These are phyloP conservation scores for Leguminivora glycinivorella DNA, from an alignment of 1,140 invertebrate genomes.

Conservation along the genomic window DNA sequence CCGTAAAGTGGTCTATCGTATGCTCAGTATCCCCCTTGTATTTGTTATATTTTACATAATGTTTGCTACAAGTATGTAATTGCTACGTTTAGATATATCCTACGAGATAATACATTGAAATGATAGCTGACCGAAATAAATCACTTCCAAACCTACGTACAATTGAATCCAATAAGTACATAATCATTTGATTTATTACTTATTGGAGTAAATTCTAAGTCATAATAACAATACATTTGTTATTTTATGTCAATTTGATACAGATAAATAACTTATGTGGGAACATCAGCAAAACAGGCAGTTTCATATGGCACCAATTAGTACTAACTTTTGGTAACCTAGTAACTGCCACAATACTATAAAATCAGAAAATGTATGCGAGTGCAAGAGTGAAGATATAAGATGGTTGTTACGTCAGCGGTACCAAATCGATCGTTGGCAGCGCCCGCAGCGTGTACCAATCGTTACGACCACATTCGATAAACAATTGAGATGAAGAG, in stretches of 20 bases:
- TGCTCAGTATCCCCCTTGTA: not conserved
- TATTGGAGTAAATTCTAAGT: too few relatives aligned
- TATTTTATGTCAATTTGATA: too few relatives aligned
- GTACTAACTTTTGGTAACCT: too few relatives aligned
- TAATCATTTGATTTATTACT: too few relatives aligned
- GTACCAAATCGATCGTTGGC: slow-evolving; percentile 22
- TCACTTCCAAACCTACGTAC: too few relatives aligned
- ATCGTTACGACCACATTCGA: slow-evolving; percentile 2
- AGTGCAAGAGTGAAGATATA: not conserved
- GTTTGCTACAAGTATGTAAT: not conserved
- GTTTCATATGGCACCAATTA: too few relatives aligned
- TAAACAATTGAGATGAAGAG: slow-evolving; percentile 19
- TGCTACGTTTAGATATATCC: not conserved
- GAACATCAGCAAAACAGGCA: too few relatives aligned
- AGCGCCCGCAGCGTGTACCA: slow-evolving; percentile 10
- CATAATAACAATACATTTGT: too few relatives aligned
- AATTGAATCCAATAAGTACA: too few relatives aligned
- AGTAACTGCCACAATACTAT: not conserved
- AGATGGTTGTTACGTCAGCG: slow-evolving; percentile 21
- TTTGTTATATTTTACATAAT: not conserved
- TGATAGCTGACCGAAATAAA: too few relatives aligned
- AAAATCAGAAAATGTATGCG: not conserved
- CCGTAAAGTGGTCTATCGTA: not conserved
- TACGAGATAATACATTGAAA: too few relatives aligned
- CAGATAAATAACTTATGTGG: too few relatives aligned